Evolutionary conservation across 2,888 invertebrate species (phyloP).

Genomic region (Microdon myrmicae): DNA sequence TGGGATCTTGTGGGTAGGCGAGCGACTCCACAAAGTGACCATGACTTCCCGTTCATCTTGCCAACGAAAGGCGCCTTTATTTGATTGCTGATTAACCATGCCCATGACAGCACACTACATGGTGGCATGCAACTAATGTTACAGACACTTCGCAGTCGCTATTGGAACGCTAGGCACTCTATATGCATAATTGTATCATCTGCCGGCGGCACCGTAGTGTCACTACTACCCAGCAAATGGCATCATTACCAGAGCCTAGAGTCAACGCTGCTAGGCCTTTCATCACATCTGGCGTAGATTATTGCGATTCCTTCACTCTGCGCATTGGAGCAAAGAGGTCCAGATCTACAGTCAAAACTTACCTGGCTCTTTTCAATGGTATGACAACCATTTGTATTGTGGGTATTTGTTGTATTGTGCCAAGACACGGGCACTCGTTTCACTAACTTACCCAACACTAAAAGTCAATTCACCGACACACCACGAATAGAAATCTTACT

Average conservation of each 20-base stretch:
- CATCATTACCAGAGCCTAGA: slow-evolving; percentile 10
- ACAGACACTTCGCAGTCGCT: not conserved
- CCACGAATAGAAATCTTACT: too few relatives aligned
- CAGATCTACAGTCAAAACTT: slow-evolving; percentile 1
- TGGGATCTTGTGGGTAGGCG: not conserved
- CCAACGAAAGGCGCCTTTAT: not conserved
- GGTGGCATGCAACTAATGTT: slow-evolving; percentile 18
- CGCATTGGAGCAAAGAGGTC: slow-evolving; percentile 5
- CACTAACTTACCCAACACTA: too few relatives aligned
- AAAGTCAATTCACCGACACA: too few relatives aligned
- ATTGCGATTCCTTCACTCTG: slow-evolving; percentile 4
- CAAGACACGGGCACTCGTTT: too few relatives aligned
- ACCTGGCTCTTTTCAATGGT: too few relatives aligned
- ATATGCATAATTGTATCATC: not conserved
- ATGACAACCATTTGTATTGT: too few relatives aligned
- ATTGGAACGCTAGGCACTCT: slow-evolving; percentile 8
- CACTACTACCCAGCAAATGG: slow-evolving; percentile 13
- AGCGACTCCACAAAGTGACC: not conserved
- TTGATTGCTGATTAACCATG: not conserved
- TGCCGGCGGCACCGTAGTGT: slow-evolving; percentile 9
- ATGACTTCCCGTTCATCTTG: not conserved
- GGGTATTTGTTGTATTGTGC: too few relatives aligned
- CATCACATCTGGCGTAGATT: slow-evolving; percentile 9
- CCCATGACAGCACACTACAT: slow-evolving; percentile 4
- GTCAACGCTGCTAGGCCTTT: slow-evolving; percentile 14